Percentiles rank a stretch among this genome's conserved stretches.
Conservation (phyloP, 1,140 invertebrate genomes). For the Acromyrmex heyeri region DNA sequence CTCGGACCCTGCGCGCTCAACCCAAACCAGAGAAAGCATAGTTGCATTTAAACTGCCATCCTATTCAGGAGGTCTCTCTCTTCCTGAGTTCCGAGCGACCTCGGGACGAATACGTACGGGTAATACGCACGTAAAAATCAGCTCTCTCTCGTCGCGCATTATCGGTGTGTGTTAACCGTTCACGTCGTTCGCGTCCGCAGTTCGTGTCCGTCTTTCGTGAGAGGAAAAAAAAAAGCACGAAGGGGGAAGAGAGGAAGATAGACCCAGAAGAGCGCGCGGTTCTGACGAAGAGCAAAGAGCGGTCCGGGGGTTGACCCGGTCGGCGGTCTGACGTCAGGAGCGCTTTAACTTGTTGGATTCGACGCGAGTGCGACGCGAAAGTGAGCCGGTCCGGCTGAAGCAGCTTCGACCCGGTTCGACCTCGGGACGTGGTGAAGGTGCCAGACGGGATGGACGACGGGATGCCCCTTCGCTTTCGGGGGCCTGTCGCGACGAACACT, state of each 20-base stretch:
- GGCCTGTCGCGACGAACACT: not conserved
- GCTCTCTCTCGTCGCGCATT: not conserved
- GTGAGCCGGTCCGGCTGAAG: slow-evolving; percentile 51
- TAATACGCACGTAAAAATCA: not conserved
- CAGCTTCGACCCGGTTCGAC: slow-evolving; percentile 17
- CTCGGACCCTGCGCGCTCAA: slow-evolving; percentile 82
- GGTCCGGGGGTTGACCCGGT: slow-evolving; percentile 55
- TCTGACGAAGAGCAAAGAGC: not conserved
- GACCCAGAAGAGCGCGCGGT: not conserved
- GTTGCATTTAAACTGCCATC: slow-evolving; percentile 84
- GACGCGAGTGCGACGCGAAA: slow-evolving; percentile 61
- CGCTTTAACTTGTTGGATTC: slow-evolving; percentile 65
- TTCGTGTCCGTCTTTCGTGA: not conserved
- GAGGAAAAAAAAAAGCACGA: not conserved
- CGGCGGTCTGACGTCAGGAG: slow-evolving; percentile 54
- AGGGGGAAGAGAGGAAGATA: not conserved
- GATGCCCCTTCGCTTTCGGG: not conserved
- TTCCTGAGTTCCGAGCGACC: slow-evolving; percentile 75
- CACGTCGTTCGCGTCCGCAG: not conserved
- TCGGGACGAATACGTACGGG: slow-evolving; percentile 62
- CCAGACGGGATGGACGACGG: not conserved
- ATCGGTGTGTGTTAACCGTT: not conserved
- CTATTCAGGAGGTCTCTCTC: slow-evolving; percentile 76
- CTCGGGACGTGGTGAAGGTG: slow-evolving; percentile 44
- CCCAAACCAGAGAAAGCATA: slow-evolving; percentile 82